A percentile compares a stretch with the other conserved stretches of the same genome.
These are phyloP conservation scores for Microcebus jonahi DNA, from an alignment of 2,113 vertebrate species.

Conservation along the genomic window DNA sequence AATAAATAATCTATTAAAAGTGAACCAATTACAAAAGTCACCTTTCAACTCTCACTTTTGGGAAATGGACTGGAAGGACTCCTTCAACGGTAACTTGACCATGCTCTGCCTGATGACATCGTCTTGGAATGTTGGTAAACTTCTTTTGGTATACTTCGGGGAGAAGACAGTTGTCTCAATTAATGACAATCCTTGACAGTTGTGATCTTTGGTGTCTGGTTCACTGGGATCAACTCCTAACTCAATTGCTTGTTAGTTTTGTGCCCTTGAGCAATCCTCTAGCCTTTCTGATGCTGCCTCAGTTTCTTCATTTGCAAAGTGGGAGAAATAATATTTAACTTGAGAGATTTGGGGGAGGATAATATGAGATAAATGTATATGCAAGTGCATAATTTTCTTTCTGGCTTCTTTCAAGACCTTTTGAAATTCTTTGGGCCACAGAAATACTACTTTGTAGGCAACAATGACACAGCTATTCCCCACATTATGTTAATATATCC, in stretches of 20 bases:
- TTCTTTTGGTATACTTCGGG: constrained; percentile 21
- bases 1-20: constrained; percentile 77
- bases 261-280: not conserved
- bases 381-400: not conserved
- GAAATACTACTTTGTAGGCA: not conserved
- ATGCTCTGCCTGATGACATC: constrained; percentile 53
- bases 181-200: constrained; percentile 1
- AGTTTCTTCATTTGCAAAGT: constrained; percentile 33
- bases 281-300: not conserved
- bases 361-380: not conserved
- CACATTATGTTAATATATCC: not conserved
- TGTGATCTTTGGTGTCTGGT: constrained; percentile 4
- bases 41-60: constrained; percentile 71
- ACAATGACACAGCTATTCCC: not conserved
- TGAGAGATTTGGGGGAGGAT: not conserved
- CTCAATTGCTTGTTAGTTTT: not conserved
- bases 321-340: not conserved
- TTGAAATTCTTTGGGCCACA: not conserved
- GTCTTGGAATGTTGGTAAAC: constrained; percentile 68
- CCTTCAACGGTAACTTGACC: constrained; percentile 64
- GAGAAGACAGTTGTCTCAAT: constrained; percentile 58
- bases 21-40: constrained; percentile 73
- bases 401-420: not conserved
- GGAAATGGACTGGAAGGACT: constrained; percentile 70
- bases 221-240: not conserved